These are phyloP conservation scores for Listronotus bonariensis DNA, from an alignment of 1,140 invertebrate genomes.

Conservation along the genomic window DNA sequence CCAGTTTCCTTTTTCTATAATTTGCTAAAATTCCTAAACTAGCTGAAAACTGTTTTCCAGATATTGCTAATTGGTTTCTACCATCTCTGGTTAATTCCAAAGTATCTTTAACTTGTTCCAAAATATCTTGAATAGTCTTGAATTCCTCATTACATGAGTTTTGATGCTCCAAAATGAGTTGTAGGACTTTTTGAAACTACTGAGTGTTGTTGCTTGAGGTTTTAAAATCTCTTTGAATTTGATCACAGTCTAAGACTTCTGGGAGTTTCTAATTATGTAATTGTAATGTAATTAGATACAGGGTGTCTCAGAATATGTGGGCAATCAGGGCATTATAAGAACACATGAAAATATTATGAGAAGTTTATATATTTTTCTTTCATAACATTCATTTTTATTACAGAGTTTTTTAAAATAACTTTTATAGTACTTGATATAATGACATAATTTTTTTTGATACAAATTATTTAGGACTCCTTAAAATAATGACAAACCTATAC, in stretches of 20 bases:
- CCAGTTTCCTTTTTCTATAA: conserved; percentile 81
- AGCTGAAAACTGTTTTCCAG: conserved; percentile 81
- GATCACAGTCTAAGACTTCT: conserved; percentile 64
- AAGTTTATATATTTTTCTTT: background rate
- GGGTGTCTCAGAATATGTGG: too few species aligned
- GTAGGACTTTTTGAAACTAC: conserved; percentile 92
- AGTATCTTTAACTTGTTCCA: conserved; percentile 73
- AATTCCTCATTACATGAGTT: conserved; percentile 84
- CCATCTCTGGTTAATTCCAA: conserved; percentile 73
- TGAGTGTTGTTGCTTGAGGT: conserved; percentile 73
- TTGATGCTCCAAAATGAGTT: conserved; percentile 89
- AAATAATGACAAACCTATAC: too few species aligned
- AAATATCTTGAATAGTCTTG: conserved; percentile 75
- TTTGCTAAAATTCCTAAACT: conserved; percentile 87
- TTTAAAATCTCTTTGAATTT: conserved; percentile 70
- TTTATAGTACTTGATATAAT: too few species aligned
- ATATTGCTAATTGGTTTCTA: conserved; percentile 71
- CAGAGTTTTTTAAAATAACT: too few species aligned
- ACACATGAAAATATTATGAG: too few species aligned
- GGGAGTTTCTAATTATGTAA: conserved; percentile 65
- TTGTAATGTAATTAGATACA: too few species aligned
- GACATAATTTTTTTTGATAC: too few species aligned
- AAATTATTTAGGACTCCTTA: too few species aligned
- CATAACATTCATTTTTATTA: too few species aligned
- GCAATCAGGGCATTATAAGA: too few species aligned